Evolutionary conservation across 2,797 vertebrate genomes (phyloP).

Genomic region (Anguilla anguilla): DNA sequence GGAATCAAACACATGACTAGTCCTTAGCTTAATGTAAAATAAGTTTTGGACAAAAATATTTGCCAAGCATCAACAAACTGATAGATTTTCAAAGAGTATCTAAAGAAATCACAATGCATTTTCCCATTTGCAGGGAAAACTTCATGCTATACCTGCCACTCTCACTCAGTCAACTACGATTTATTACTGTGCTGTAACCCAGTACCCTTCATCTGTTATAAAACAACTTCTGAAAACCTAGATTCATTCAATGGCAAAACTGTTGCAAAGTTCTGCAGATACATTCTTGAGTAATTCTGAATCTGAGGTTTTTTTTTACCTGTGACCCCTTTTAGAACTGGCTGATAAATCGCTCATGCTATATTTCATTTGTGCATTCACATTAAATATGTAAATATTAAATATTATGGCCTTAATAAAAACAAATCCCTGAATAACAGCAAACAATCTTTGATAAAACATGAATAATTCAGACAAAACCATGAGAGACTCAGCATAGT

Average conservation of each 20-base stretch:
- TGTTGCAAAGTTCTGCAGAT: not conserved
- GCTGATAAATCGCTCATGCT: not conserved
- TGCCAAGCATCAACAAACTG: no score
- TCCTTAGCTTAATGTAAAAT: no score
- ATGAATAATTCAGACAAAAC: not conserved
- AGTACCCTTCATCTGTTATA: not conserved
- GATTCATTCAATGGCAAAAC: not conserved
- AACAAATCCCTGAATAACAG: not conserved
- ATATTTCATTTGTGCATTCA: not conserved
- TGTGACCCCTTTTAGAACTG: not conserved
- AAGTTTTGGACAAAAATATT: no score
- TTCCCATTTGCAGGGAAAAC: not conserved
- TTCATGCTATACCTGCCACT: not conserved
- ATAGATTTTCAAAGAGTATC: not conserved
- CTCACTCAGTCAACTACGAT: not conserved
- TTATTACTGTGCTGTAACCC: not conserved
- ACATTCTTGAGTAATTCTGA: not conserved
- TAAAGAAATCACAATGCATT: not conserved
- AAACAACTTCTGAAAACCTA: not conserved
- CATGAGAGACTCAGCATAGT: not conserved
- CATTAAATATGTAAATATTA: not conserved
- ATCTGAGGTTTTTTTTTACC: not conserved
- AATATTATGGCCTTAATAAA: not conserved
- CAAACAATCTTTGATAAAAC: not conserved
- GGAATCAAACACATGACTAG: not conserved